Base-by-base conservation (phyloP, 2,888 invertebrate genomes). In the Drosophila vallismaia region DNA sequence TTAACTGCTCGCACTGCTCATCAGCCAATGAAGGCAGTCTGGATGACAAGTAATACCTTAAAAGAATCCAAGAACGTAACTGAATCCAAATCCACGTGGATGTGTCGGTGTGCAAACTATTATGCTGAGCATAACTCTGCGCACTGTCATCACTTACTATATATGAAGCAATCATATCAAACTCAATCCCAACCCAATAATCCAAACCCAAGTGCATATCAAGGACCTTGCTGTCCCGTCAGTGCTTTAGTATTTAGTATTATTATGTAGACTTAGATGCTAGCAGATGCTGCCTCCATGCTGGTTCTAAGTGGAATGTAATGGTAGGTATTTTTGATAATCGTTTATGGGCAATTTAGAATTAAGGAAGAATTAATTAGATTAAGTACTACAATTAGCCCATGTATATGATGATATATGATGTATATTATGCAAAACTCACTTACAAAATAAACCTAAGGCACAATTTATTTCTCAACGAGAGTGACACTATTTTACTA, bases 61-160 rank as follows among this genome's bases (percentile, higher is more conserved):
- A 14, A 4, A 10, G 2, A n/a, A 19, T 2, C 4, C n/a, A 4
- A 28, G 36, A 31, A 12, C 8, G 28, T 4, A 14, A 44, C 5
- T 29, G 4, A 9, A 44, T 24, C 24, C 44, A 31, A 46, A 14
- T 24, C 64, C 36, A 70, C 24, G 55, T 12, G 4, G 28, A 50
- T 36, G 63, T 54, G 70, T 64, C 48, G 36, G 69, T 69, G 75
- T 66, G 56, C 64, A 66, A 53, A 59, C 57, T 64, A 75, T 85
- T 89, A 85, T 88, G 84, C 87, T 84, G 78, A 87, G 76, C 86
- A 88, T 89, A 88, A 80, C 51, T 56, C 55, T 45, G 53, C 45
- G 42, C 67, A 71, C 53, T 8, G n/a, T 64, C 52, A 52, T 36
- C 33, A 7, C 38, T 40, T 38, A 7, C 19, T 28, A 28, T 7